Conservation (phyloP, 2,888 invertebrate species). For the Noctua janthe region DNA sequence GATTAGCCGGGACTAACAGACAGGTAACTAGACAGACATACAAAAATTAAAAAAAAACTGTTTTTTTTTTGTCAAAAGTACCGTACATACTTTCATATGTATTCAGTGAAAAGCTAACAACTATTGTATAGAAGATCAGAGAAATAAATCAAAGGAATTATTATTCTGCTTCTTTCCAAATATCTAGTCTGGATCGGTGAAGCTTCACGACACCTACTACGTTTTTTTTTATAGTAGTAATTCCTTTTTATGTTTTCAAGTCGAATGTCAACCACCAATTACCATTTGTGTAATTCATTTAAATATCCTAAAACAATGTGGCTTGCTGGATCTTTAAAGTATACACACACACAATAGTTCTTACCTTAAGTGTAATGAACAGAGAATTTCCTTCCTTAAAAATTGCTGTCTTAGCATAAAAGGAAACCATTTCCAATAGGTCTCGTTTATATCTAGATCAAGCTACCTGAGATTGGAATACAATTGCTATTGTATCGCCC, state of each 20-base stretch:
- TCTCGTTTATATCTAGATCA: conserved; percentile 32
- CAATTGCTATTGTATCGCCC: conserved; percentile 5
- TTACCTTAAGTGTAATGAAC: background rate
- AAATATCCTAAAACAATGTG: too few relatives aligned
- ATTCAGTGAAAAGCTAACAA: background rate
- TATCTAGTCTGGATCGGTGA: background rate
- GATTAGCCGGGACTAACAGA: background rate
- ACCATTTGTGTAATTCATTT: background rate
- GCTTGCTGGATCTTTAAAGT: background rate
- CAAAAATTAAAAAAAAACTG: too few relatives aligned
- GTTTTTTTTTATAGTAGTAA: background rate
- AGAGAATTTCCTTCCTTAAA: background rate
- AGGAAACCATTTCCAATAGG: conserved; percentile 29
- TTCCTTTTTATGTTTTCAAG: background rate
- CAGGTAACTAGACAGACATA: background rate
- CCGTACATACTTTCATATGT: too few relatives aligned
- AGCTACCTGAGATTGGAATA: conserved; percentile 32
- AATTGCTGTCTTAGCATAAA: background rate
- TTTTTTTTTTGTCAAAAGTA: too few relatives aligned
- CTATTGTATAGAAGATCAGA: background rate
- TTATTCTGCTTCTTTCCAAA: background rate
- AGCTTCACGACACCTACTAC: background rate
- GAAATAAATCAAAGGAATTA: background rate
- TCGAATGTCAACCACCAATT: background rate
- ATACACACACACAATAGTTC: background rate